phyloP scores from a whole-genome alignment of 2,113 vertebrate species.

The Dasyornis broadbenti region DNA sequence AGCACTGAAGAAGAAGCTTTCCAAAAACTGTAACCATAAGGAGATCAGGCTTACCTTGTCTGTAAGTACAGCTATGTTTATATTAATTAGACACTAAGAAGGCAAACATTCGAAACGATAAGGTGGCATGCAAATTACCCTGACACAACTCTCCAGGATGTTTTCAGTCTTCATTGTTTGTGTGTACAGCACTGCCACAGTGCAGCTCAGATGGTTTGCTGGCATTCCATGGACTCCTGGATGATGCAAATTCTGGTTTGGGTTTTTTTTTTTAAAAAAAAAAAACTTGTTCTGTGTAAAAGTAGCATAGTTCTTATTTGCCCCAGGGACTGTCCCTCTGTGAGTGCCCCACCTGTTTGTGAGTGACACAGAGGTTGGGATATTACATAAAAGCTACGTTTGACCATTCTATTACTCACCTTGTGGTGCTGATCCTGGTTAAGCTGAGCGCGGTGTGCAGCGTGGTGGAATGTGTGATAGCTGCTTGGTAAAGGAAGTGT shows the following conservation, averaged over 20 bases:
- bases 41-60: constrained; percentile 77
- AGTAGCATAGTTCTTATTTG: background rate
- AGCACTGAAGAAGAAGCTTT: constrained; percentile 77
- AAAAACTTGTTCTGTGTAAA: background rate
- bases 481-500: background rate
- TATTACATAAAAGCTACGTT: background rate
- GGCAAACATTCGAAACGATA: constrained; percentile 29
- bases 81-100: constrained; percentile 21
- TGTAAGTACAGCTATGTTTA: constrained; percentile 69
- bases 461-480: background rate
- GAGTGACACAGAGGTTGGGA: background rate
- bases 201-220: background rate
- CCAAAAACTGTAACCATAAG: constrained; percentile 80
- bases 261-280: background rate
- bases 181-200: background rate
- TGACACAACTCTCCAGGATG: background rate
- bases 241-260: background rate
- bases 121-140: background rate
- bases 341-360: background rate
- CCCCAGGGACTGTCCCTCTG: background rate
- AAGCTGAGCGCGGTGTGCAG: background rate
- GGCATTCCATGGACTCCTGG: background rate
- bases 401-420: background rate
- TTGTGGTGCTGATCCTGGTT: background rate
- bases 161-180: constrained; percentile 15